A percentile compares a stretch with the other conserved stretches of the same genome.
These are phyloP conservation scores for Fragum fragum DNA, from an alignment of 2,888 invertebrate genomes.

Conservation along the genomic window DNA sequence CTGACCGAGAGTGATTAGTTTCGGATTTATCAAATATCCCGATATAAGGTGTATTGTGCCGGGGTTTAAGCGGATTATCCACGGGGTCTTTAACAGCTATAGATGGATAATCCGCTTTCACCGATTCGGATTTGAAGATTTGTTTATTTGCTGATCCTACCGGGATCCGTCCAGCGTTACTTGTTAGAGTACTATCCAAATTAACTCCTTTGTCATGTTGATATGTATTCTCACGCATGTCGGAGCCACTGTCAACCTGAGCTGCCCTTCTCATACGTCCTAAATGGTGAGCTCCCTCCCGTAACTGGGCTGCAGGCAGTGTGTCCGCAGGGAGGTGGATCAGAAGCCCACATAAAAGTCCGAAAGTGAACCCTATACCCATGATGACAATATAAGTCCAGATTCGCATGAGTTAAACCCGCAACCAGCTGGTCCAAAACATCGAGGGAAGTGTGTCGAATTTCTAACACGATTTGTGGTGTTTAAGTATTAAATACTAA, in stretches of 20 bases:
- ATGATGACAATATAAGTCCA: constrained; percentile 19
- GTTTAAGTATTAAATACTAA: background rate
- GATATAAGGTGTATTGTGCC: constrained; percentile 48
- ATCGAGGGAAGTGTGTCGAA: constrained; percentile 1
- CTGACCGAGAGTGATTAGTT: constrained; percentile 49
- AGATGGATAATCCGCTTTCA: constrained; percentile 38
- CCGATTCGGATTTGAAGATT: constrained; percentile 44
- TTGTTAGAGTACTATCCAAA: constrained; percentile 28
- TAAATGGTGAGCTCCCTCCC: constrained; percentile 45
- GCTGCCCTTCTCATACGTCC: constrained; percentile 44
- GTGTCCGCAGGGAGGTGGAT: constrained; percentile 78
- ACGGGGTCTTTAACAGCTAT: constrained; percentile 41
- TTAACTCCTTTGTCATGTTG: background rate
- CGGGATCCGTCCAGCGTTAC: constrained; percentile 12
- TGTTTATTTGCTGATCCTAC: constrained; percentile 54
- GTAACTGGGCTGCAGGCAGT: constrained; percentile 65
- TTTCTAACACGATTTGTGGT: background rate
- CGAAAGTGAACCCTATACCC: constrained; percentile 74
- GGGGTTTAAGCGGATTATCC: constrained; percentile 50
- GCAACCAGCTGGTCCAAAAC: background rate
- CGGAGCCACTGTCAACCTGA: constrained; percentile 22
- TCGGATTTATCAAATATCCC: constrained; percentile 48
- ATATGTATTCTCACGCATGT: background rate
- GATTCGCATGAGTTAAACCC: constrained; percentile 24
- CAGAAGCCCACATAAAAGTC: constrained; percentile 77